Evolutionary conservation across 2,888 invertebrate genomes (phyloP), one percentile per base, ranked within the genome.

Genomic region (Limnephilus marmoratus): DNA sequence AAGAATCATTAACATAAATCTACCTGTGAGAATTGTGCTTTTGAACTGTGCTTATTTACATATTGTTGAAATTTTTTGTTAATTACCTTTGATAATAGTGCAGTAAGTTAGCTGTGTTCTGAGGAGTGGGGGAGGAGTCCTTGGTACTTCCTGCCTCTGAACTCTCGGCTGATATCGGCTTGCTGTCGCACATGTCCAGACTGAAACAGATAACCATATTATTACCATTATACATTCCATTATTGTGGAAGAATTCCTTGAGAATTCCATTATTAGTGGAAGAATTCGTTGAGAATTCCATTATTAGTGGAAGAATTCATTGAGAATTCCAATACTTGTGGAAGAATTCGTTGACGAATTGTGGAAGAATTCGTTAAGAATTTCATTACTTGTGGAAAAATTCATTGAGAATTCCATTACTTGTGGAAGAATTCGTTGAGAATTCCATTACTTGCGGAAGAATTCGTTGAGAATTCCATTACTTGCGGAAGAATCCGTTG

Each of bases 131-230:
- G 0, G 96, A 96, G 0, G 96, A 96, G 91, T 96, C 96, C 94
- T 96, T 96, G 0, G 96, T 96, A 94, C 96, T 96, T 94, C 94
- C 95, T 0, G 96, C 96, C 37, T 96, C 96, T 0, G 96, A 96
- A 81, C 96, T 96, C 94, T 96, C 96, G 0, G 96, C 96, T 0
- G 96, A 96, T 3, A 96, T 95, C 0, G 96, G 92, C 88, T 93
- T 93, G 90, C 92, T 93, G 68, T 93, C 93, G 53, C 93, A 91
- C 92, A 92, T 91, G 85, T 93, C 93, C 82, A 93, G 87, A 45
- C 93, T 93, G 91, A n/a, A 92, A 82, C 49, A 45, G 12, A 68
- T 24, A 68, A 5, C 68, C 1, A 5, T 68, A 45, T 45, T 45
- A 45, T 45, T 45, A 45, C 13, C n/a, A 45, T 45, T 45, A 45